Percentiles rank a stretch among this genome's conserved stretches.
Conservation (phyloP, 2,888 invertebrate genomes). For the Dryocosmus kuriphilus region DNA sequence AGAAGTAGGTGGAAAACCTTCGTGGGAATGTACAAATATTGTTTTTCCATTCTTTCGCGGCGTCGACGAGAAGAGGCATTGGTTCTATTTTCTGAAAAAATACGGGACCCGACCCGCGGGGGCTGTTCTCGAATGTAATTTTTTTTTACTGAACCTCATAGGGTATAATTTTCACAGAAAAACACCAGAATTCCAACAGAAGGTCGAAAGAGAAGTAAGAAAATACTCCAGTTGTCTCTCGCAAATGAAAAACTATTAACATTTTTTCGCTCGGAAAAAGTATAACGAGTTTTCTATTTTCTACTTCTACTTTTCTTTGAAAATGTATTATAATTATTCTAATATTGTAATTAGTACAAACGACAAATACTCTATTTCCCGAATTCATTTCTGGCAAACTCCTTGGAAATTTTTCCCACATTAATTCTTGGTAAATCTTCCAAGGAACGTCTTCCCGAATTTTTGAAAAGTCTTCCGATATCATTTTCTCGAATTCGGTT, state of each 20-base stretch:
- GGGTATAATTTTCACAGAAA: constrained; percentile 68
- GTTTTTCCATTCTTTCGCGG: constrained; percentile 76
- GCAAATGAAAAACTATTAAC: neutral
- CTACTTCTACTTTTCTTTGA: neutral
- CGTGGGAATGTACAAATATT: constrained; percentile 74
- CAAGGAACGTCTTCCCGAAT: neutral
- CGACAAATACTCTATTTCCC: too few relatives aligned
- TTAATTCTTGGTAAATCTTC: neutral
- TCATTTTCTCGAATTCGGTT: neutral
- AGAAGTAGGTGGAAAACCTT: constrained; percentile 55
- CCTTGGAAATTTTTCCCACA: too few relatives aligned
- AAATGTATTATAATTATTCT: too few relatives aligned
- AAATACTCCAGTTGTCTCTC: neutral
- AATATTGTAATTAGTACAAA: too few relatives aligned
- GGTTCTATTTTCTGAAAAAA: constrained; percentile 75
- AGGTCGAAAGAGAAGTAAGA: constrained; percentile 25
- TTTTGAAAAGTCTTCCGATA: neutral
- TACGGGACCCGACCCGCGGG: constrained; percentile 65
- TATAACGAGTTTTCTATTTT: neutral
- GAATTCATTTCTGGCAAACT: neutral
- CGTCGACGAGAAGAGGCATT: constrained; percentile 63
- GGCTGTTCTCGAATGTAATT: constrained; percentile 62
- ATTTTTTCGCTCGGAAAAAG: neutral
- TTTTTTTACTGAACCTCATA: constrained; percentile 59
- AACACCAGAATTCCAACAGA: constrained; percentile 54